Base-by-base conservation (phyloP, 2,888 invertebrate genomes). In the Drosophila stalkeri region DNA sequence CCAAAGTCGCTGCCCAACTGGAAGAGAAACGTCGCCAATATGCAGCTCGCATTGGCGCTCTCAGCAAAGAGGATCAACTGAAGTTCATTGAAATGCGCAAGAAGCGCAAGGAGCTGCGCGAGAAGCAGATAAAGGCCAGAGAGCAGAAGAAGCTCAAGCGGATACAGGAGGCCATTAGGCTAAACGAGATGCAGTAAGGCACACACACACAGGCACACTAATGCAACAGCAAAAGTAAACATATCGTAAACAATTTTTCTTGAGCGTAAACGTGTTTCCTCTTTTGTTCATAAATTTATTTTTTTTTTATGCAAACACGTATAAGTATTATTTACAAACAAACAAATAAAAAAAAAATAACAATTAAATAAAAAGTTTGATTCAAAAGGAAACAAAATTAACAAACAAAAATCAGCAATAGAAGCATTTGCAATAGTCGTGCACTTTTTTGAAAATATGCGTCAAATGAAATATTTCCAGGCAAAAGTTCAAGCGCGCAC, bases 1-100 rank as follows among this genome's bases (percentile, higher is more conserved):
- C 81, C 9, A 55, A 80, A 31, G 84, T 86, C 6, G 69, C 75
- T 5, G 67, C 76, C 62, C 59, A 72, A 18, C 64, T 86, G 52
- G 82, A 78, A 33, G 84, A 88, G 61, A 85, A 89, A 62, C 72
- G 85, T 44, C 87, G 86, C 35, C 81, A 86, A 12, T 86, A 92
- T 18, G 86, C 89, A 16, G 79, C 86, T 35, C 90, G 93, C 23
- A 78, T 93, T 20, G 73, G 89, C 12, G 80, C 81, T 0, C 81
- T 93, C 9, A 83, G 89, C 46, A 92, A 91, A 39, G 92, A 92
- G 76, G 89, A 91, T 64, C 92, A 91, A 43, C 69, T 73, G 59
- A 77, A 80, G 66, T 93, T 92, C 81, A 82, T 90, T 31, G 90
- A 92, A 64, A 81, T 86, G 75, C 89, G 92, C 67, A 90, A 89